Evolutionary conservation across 2,888 invertebrate species (phyloP).

Genomic region (Caenorhabditis sp.): DNA sequence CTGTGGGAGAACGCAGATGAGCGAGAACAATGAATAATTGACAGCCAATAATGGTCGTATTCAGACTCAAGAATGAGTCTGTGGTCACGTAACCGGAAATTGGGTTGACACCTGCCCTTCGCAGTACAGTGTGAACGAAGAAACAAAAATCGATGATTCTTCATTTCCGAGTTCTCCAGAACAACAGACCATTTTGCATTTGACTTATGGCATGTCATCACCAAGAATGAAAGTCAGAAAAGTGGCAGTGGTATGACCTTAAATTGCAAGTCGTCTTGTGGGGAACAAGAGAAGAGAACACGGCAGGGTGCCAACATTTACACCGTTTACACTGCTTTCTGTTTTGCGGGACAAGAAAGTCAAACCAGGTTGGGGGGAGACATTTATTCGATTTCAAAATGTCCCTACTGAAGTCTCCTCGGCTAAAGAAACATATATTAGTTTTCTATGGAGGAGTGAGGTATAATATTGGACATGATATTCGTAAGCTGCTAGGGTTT

Average conservation of each 20-base stretch:
- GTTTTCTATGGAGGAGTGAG: no score
- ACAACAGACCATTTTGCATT: background rate
- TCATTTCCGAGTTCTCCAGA: no score
- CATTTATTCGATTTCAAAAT: background rate
- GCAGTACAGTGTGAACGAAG: background rate
- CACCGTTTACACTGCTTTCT: conserved; percentile 25
- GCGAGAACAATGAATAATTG: conserved; percentile 46
- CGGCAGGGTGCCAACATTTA: conserved; percentile 64
- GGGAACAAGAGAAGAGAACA: conserved; percentile 51
- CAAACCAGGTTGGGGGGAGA: conserved; percentile 4
- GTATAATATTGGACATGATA: no score
- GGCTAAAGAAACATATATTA: no score
- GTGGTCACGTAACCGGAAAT: conserved; percentile 18
- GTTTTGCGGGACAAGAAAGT: conserved; percentile 22
- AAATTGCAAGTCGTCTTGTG: conserved; percentile 49
- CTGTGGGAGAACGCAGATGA: background rate
- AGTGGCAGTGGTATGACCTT: conserved; percentile 26
- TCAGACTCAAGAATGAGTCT: background rate
- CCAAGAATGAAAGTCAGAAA: background rate
- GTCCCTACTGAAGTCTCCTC: background rate
- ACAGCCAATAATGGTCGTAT: conserved; percentile 24
- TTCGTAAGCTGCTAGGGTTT: no score
- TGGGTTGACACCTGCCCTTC: background rate
- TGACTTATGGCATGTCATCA: background rate
- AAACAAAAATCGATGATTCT: no score